These are phyloP conservation scores for Julus scanicus DNA, from an alignment of 2,888 invertebrate species.

Conservation along the genomic window DNA sequence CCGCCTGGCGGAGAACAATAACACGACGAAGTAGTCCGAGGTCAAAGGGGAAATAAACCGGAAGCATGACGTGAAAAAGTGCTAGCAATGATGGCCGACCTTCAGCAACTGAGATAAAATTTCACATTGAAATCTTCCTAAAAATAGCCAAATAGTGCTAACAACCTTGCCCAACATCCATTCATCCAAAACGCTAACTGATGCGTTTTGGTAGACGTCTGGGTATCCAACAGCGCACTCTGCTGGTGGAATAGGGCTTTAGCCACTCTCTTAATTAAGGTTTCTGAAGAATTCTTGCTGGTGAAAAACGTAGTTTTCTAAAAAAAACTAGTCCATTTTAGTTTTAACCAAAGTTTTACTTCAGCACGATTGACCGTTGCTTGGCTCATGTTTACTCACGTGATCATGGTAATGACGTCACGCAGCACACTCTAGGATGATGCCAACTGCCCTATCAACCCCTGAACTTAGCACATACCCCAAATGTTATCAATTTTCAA, in stretches of 20 bases:
- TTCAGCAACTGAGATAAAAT: neutral
- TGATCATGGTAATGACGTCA: too few relatives aligned
- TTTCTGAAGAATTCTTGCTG: too few relatives aligned
- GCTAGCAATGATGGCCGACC: neutral
- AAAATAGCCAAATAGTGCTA: neutral
- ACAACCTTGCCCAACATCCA: neutral
- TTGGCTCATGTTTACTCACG: too few relatives aligned
- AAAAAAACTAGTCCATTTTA: too few relatives aligned
- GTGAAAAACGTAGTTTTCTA: too few relatives aligned
- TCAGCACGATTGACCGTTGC: neutral
- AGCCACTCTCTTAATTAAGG: too few relatives aligned
- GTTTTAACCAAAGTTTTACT: neutral
- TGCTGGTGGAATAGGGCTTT: neutral
- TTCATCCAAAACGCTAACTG: neutral
- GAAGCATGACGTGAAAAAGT: neutral
- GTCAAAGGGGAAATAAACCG: conserved; percentile 26
- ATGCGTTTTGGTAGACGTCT: neutral
- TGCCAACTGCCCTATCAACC: neutral
- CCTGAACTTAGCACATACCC: neutral
- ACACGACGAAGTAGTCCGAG: neutral
- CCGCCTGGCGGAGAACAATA: neutral
- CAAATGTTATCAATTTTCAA: neutral
- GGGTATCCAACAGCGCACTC: neutral
- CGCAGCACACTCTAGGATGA: too few relatives aligned
- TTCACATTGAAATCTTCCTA: neutral